Evolutionary conservation across 1,140 invertebrate species (phyloP), one percentile per base, ranked within the genome.

Genomic region (Geopemphigus sp.): DNA sequence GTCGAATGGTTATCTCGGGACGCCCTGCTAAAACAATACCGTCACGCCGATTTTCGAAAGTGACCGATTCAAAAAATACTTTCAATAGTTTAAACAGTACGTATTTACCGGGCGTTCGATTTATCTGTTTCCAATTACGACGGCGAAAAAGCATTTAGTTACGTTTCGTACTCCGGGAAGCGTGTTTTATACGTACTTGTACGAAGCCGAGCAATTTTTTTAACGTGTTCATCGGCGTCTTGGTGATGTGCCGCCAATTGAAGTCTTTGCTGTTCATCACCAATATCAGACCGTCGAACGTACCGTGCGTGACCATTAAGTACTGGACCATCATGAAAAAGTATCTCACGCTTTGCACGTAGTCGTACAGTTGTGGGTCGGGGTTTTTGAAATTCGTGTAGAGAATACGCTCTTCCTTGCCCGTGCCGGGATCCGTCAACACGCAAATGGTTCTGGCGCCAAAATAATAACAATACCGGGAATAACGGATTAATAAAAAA

Each of bases 311-410:
- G 6, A 63, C 12, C n/a, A 63, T 47, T 4, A 78, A 14, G 5
- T 26, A 45, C 10, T 78, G 39, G 10, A 78, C 8, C 56, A 78
- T 47, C 74, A 78, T 78, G 24, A 78, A 78, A 26, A 78, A 78
- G 2, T 45, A 78, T n/a, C 22, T 39, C 11, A 5, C 17, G 47
- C 74, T 50, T 0, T 61, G n/a, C 1, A 78, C 24, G 57, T 63
- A 78, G 17, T 78, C 57, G 39, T 32, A 78, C 0, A 10, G 17
- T 5, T 6, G 14, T n/a, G 57, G 29, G 6, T 78, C 57, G 17
- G 32, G 12, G 26, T 26, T 78, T 50, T 78, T 78, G 15, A 78
- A 78, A 14, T 78, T 59, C 8, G 74, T 78, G 39, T 78, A 78
- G 3, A 78, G 17, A 19, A 61, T 5, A 10, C 39, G 56, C 17